Evolutionary conservation across 2,797 vertebrate species (phyloP), one percentile per base, ranked within the genome.

Genomic region (Sarcoramphus papa): DNA sequence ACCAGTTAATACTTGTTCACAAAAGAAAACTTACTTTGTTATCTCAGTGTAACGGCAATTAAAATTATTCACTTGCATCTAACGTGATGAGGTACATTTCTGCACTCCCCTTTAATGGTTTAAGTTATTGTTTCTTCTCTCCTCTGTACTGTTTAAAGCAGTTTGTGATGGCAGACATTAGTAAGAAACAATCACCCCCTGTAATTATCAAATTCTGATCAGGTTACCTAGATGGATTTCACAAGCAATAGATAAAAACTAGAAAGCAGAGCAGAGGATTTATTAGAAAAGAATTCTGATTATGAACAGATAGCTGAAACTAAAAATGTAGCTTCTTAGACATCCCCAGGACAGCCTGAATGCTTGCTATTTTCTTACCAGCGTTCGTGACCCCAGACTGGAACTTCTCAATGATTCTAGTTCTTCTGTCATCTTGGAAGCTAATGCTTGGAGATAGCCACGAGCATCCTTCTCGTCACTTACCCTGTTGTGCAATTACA

Each of bases 391-490:
- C 7, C 99, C 99, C 93, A 99, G 97, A 91, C 98, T 99, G 91
- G 98, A 99, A 94, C 98, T 99, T 64, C 99, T 98, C 72, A 99
- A 93, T 0, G 99, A 98, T 93, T 99, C 99, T 22, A 99, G 98
- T 95, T 99, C 99, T 96, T 99, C 99, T 0, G 99, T 99, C 99
- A 99, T 99, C 98, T 99, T 99, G 51, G 99, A 99, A 86, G 99
- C 99, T 80, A 99, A 97, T 53, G 99, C 99, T 89, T 99, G 99
- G 48, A 99, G 99, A 93, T 99, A 99, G 25, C 99, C 99, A 51
- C 99, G 98, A 18, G 99, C 99, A 6, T 99, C 99, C 88, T 99
- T 99, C 98, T 99, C 99, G 33, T 99, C 99, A 9, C 99, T 99
- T 77, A 99, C 99, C 99, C 99, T 99, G 83, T 84, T 43, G 69